Evolutionary conservation across 2,797 vertebrate species (phyloP), one percentile per base, ranked within the genome.

Genomic region (Pangasius krempfi): DNA sequence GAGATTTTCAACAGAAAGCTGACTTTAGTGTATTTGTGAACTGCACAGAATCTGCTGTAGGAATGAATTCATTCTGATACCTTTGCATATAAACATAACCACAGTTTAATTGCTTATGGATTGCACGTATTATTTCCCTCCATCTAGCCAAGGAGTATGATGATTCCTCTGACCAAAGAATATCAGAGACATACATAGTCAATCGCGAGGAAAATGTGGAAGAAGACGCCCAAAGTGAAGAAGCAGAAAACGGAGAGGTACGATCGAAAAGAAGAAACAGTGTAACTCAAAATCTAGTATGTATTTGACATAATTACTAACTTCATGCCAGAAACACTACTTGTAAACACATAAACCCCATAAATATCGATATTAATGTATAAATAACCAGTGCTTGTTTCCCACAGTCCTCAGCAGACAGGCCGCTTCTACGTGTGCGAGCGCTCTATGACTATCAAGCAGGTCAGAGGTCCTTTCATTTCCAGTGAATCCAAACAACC

Each of bases 401-500:
- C 8, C 72, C 58, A 10, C 73, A 96, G 95, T 91, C 93, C 89
- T 91, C 91, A 91, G 87, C 92, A 0, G 94, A 95, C 86, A 93
- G 56, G 68, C 47, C 62, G 7, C 94, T 94, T 89, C 92, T 96
- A 90, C 94, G 95, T 10, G 96, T 96, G 88, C 94, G 96, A 90
- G 96, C 96, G 22, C 92, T 97, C 70, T 96, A 96, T 72, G 95
- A 96, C 94, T 96, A 97, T 92, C 94, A 96, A 93, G 96, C 96
- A 95, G 96, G 96, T 97, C 93, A 94, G 94, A 85, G 91, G 84
- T 88, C 84, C 89, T 90, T 94, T 90, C 81, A 88, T 86, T 33
- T 3, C 40, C 70, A 58, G 27, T 88, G 68, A 50, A 22, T 52
- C 62, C 33, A 75, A 73, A 76, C 5, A 84, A 5, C 27, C 64